Conservation (phyloP, 2,113 vertebrate genomes). For the Stegastes partitus region DNA sequence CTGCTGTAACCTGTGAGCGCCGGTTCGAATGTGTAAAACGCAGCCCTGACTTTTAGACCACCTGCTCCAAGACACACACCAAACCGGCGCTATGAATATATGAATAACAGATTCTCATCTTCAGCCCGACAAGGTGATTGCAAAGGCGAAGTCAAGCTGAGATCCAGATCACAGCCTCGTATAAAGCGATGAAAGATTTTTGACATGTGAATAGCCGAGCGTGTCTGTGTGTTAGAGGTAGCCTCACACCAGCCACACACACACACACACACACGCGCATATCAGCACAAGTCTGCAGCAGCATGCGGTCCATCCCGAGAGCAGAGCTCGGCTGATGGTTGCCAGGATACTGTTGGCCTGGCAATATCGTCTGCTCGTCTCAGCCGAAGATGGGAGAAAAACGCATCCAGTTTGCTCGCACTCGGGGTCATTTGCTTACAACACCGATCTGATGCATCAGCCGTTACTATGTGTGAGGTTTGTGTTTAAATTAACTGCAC, state of each 20-base stretch:
- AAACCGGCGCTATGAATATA: conserved; percentile 46
- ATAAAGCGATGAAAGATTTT: conserved; percentile 36
- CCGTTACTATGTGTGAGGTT: background rate
- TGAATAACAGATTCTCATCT: conserved; percentile 56
- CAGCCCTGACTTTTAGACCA: conserved; percentile 52
- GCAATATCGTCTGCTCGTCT: conserved; percentile 69
- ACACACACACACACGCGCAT: conserved; percentile 37
- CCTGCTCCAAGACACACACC: conserved; percentile 51
- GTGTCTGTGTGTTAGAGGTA: conserved; percentile 31
- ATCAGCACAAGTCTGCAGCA: conserved; percentile 58
- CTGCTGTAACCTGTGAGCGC: conserved; percentile 29
- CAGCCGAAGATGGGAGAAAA: conserved; percentile 50
- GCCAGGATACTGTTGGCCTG: conserved; percentile 83
- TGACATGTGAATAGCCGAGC: conserved; percentile 27
- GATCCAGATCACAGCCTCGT: conserved; percentile 14
- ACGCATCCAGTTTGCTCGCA: conserved; percentile 32
- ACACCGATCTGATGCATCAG: conserved; percentile 18
- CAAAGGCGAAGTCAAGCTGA: conserved; percentile 47
- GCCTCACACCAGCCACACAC: conserved; percentile 12
- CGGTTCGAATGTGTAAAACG: conserved; percentile 11
- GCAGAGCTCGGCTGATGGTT: conserved; percentile 76
- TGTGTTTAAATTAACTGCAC: background rate
- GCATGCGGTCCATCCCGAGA: conserved; percentile 70
- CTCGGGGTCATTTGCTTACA: conserved; percentile 19
- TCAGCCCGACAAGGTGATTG: conserved; percentile 55